Evolutionary conservation across 1,140 invertebrate genomes (phyloP), one percentile per base, ranked within the genome.

Genomic region (Drosophila melanogaster): DNA sequence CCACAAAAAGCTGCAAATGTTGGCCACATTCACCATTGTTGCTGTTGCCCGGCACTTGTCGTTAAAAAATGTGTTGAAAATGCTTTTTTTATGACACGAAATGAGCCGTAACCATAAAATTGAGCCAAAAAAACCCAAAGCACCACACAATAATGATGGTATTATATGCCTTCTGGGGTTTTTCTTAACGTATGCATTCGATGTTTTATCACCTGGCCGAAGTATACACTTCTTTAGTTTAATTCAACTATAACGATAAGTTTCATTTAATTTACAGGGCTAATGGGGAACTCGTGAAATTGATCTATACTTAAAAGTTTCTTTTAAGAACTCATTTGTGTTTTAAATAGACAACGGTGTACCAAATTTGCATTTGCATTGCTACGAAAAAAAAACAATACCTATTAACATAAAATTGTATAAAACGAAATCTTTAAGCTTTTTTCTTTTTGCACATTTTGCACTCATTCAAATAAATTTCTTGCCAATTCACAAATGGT

Each of bases 11-110:
- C 79, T 87, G 83, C 83, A 81, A 83, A 86, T 76, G 65, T 41
- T 76, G 75, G 83, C 78, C 80, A 87, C 85, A 76, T 64, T 79
- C 66, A 59, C 54, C 64, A 60, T 62, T 76, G 61, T 64, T 60
- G 38, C 26, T 70, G 67, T 53, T 59, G 69, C 15, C 56, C 41
- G 65, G 73, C 78, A 86, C 83, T 86, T 87, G 81, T 87, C 81
- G 79, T 86, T 78, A 86, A 85, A 80, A 79, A 55, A 86, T 87
- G 83, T 86, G 83, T 86, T 86, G 83, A 86, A 86, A 87, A 87
- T 77, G 83, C 66, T 83, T 89, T 85, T 85, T 87, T 87, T 87
- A 87, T 77, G 83, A 79, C 71, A 73, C 84, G 43, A 86, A 86
- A 86, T 86, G 79, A 86, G 80, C 84, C 74, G 76, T 62, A 57